These are phyloP conservation scores for Dipodomys merriami DNA, from an alignment of 2,113 vertebrate species.

Conservation along the genomic window DNA sequence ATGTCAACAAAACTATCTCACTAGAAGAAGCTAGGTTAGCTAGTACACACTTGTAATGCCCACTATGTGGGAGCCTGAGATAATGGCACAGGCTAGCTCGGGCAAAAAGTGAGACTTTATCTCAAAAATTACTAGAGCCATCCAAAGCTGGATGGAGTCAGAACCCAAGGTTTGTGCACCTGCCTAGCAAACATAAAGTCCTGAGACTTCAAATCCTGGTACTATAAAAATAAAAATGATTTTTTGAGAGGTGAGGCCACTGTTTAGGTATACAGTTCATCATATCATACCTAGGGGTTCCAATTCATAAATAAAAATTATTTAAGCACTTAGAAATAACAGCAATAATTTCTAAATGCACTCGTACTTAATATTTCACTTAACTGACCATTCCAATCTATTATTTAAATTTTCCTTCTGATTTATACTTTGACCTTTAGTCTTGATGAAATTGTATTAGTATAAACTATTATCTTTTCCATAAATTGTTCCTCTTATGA, in stretches of 20 bases:
- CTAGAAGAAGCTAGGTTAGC: too few species aligned
- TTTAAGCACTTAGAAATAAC: neutral
- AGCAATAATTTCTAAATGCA: neutral
- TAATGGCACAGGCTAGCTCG: too few species aligned
- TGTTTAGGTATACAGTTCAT: neutral
- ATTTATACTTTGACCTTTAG: conserved; percentile 9
- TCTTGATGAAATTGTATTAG: conserved; percentile 16
- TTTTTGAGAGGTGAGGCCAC: neutral
- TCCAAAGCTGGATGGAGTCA: too few species aligned
- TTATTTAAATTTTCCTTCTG: neutral
- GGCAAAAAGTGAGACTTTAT: too few species aligned
- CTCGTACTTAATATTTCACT: neutral
- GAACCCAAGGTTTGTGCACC: too few species aligned
- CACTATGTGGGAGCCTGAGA: too few species aligned
- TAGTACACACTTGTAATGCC: too few species aligned
- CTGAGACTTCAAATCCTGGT: too few species aligned
- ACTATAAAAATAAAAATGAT: too few species aligned
- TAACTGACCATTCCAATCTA: neutral
- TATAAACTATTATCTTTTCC: neutral
- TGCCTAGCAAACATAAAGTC: too few species aligned
- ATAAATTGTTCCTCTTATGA: neutral
- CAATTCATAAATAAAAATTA: neutral
- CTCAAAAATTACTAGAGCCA: too few species aligned
- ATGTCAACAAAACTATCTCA: too few species aligned
- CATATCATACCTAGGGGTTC: neutral